Base-by-base conservation (phyloP, 2,113 vertebrate genomes). In the Cynocephalus volans region DNA sequence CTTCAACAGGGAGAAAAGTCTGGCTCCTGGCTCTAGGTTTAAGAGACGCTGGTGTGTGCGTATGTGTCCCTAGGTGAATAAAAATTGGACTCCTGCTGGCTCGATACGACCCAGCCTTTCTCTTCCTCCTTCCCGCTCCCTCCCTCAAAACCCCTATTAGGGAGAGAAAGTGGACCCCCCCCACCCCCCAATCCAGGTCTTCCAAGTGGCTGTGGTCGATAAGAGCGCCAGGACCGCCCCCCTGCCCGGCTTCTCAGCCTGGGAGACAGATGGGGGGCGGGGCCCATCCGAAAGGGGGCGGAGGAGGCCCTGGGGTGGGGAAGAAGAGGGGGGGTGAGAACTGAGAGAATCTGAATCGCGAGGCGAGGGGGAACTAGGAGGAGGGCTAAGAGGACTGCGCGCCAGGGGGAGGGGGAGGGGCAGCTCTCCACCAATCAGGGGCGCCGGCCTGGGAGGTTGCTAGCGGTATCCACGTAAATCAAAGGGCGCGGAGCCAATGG, bases 391-490 rank as follows among this genome's bases (percentile, higher is more conserved):
- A 94, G 69, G 97, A 95, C 96, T 94, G 52, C 0, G 60, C 11
- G 85, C 93, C 76, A 64, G 36, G 58, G 81, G 80, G 48, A 69
- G 80, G 86, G 23, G 96, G 90, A 65, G 87, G 94, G 96, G 90
- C 81, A 64, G 69, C 28, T 93, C 90, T 95, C 60, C 60, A 92
- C 99, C 99, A 99, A 99, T 99, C 98, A 93, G 60, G 33, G 95
- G 95, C 92, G 88, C 94, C 91, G 95, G 96, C 96, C 97, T 96
- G 95, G 97, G 95, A 98, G 98, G 99, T 99, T 99, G 99, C 98
- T 98, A 99, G 90, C 98, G 98, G 99, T 98, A 98, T 99, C 99
- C 98, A 98, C 98, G 99, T 99, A 99, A 99, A 99, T 99, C 99
- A 99, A 97, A 98, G 96, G 96, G 85, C 69, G 80, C 96, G 9